Conservation (phyloP, 2,888 invertebrate genomes). For the Mythimna lalbum region DNA sequence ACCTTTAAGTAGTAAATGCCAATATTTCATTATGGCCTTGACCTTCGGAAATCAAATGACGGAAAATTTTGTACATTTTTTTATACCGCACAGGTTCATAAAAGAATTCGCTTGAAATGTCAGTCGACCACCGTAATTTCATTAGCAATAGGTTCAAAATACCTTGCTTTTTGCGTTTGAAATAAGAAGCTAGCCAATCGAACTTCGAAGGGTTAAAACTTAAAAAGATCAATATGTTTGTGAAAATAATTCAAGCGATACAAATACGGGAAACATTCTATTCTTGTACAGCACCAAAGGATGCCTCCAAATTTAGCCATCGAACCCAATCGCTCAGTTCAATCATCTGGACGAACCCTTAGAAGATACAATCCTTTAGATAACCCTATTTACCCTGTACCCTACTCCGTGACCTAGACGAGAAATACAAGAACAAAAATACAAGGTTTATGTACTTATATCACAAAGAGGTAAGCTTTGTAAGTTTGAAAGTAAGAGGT, state of each 20-base stretch:
- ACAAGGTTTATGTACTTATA: neutral
- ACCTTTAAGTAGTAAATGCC: neutral
- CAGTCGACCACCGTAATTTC: too few species aligned
- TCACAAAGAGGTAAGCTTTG: neutral
- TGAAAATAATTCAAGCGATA: slow-evolving; percentile 15
- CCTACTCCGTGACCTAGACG: slow-evolving; percentile 8
- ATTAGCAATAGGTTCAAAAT: too few species aligned
- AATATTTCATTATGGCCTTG: neutral
- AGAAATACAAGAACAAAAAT: slow-evolving; percentile 1
- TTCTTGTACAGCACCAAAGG: slow-evolving; percentile 4
- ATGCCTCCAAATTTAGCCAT: slow-evolving; percentile 28
- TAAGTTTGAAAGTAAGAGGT: neutral
- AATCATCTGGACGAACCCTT: slow-evolving; percentile 39
- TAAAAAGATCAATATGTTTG: neutral
- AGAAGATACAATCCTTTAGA: slow-evolving; percentile 15
- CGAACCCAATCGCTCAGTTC: slow-evolving; percentile 29
- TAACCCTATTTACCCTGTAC: neutral
- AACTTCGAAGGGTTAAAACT: too few species aligned
- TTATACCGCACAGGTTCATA: too few species aligned
- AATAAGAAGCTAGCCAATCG: too few species aligned
- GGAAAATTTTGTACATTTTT: neutral
- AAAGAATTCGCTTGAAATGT: too few species aligned
- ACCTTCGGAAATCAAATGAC: neutral
- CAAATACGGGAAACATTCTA: slow-evolving; percentile 10
- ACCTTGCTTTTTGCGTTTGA: too few species aligned